Evolutionary conservation across 2,113 vertebrate genomes (phyloP).

Genomic region (Brachyhypopomus occidentalis): DNA sequence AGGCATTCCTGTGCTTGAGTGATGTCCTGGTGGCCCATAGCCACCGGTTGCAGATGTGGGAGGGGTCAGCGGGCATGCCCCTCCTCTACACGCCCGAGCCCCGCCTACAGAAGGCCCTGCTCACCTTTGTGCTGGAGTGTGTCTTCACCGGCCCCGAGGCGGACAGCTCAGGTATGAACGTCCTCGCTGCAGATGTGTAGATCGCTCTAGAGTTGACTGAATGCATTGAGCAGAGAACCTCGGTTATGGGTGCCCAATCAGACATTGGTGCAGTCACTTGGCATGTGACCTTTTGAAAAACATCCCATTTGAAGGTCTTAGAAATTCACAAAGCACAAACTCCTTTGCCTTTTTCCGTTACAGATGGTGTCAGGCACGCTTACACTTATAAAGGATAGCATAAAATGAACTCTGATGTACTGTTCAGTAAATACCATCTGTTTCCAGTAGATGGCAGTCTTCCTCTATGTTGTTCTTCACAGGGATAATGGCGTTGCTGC

Average conservation of each 20-base stretch:
- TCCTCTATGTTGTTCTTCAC: slow-evolving; percentile 39
- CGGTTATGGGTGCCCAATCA: too few species aligned
- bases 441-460: slow-evolving; percentile 71
- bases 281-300: too few species aligned
- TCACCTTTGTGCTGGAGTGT: slow-evolving; percentile 74
- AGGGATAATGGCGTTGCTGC: too few species aligned
- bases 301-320: too few species aligned
- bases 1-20: slow-evolving; percentile 86
- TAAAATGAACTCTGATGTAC: neutral
- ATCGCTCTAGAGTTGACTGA: neutral
- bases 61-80: slow-evolving; percentile 60
- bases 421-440: neutral
- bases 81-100: slow-evolving; percentile 76
- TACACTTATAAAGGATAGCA: too few species aligned
- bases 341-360: too few species aligned
- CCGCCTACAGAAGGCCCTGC: slow-evolving; percentile 81
- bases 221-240: too few species aligned
- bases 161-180: slow-evolving; percentile 46
- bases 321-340: too few species aligned
- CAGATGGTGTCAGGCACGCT: too few species aligned
- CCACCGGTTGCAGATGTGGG: slow-evolving; percentile 76
- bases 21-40: slow-evolving; percentile 84
- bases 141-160: slow-evolving; percentile 74
- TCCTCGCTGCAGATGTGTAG: neutral
- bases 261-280: too few species aligned